Evolutionary conservation across 2,888 invertebrate species (phyloP).

Genomic region (Linyphia triangularis): DNA sequence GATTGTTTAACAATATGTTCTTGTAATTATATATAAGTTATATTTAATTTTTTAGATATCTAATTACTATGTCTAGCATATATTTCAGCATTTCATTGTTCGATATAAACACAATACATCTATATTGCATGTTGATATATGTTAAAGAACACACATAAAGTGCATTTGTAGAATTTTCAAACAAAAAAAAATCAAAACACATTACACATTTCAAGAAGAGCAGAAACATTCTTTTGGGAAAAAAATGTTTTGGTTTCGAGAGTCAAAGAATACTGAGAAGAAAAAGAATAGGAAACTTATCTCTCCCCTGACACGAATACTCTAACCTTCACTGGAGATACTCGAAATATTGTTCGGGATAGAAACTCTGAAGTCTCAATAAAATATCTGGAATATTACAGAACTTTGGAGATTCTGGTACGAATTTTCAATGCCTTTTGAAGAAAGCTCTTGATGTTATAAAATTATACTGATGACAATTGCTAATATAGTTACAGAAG

Average conservation of each 20-base stretch:
- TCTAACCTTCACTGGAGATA: not conserved
- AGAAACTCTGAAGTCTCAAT: not conserved
- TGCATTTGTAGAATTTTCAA: not conserved
- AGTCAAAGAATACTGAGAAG: not conserved
- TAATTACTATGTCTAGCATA: too few relatives aligned
- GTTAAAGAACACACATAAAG: not conserved
- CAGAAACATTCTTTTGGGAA: not conserved
- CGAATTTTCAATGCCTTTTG: not conserved
- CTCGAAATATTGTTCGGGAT: not conserved
- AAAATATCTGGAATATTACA: not conserved
- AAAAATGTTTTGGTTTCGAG: not conserved
- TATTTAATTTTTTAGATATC: too few relatives aligned
- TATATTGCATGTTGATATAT: not conserved
- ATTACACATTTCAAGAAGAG: not conserved
- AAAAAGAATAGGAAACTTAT: not conserved
- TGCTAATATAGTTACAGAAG: too few relatives aligned
- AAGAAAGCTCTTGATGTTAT: not conserved
- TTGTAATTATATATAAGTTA: too few relatives aligned
- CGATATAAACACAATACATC: not conserved
- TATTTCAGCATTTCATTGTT: too few relatives aligned
- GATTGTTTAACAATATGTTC: too few relatives aligned
- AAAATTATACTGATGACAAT: not conserved
- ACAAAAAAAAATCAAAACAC: not conserved
- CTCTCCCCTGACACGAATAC: not conserved
- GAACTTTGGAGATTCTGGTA: not conserved